Percentiles rank a stretch among this genome's conserved stretches.
These are phyloP conservation scores for Aradophagus sp. DNA, from an alignment of 1,140 invertebrate species.

Conservation along the genomic window DNA sequence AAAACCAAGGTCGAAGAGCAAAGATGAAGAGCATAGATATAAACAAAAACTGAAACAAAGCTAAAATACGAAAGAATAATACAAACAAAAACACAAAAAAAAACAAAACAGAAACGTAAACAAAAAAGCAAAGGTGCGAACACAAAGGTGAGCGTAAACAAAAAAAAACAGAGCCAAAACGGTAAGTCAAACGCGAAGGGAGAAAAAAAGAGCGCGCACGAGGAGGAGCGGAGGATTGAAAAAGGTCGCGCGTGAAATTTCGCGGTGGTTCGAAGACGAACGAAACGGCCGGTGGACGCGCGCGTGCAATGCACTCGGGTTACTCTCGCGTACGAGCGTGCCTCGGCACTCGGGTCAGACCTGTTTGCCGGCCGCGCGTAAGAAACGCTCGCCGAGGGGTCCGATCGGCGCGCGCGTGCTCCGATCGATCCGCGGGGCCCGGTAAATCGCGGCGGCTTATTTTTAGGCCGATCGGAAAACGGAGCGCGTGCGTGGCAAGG, in stretches of 20 bases:
- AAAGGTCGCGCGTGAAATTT: conserved; percentile 36
- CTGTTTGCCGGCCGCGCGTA: conserved; percentile 39
- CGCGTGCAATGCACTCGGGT: conserved; percentile 46
- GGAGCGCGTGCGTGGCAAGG: conserved; percentile 32
- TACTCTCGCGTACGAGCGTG: conserved; percentile 45
- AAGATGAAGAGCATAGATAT: too few species aligned
- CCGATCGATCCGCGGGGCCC: conserved; percentile 27
- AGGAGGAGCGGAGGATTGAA: too few species aligned
- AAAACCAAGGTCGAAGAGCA: too few species aligned
- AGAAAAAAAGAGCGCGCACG: too few species aligned
- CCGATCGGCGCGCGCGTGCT: conserved; percentile 21
- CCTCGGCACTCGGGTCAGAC: conserved; percentile 44
- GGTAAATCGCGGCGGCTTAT: conserved; percentile 32
- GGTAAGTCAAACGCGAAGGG: too few species aligned
- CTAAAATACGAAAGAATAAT: too few species aligned
- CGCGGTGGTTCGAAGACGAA: conserved; percentile 13
- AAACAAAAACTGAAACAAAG: too few species aligned
- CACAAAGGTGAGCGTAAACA: too few species aligned
- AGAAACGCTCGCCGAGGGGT: conserved; percentile 42
- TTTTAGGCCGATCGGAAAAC: conserved; percentile 49
- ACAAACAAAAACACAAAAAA: too few species aligned
- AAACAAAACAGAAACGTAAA: too few species aligned
- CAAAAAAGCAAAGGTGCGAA: too few species aligned
- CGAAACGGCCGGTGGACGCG: conserved; percentile 7
- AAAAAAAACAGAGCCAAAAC: too few species aligned